Percentiles rank a stretch among this genome's conserved stretches.
Evolutionary conservation across 2,113 vertebrate species (phyloP).

Genomic region (Melozone crissalis): DNA sequence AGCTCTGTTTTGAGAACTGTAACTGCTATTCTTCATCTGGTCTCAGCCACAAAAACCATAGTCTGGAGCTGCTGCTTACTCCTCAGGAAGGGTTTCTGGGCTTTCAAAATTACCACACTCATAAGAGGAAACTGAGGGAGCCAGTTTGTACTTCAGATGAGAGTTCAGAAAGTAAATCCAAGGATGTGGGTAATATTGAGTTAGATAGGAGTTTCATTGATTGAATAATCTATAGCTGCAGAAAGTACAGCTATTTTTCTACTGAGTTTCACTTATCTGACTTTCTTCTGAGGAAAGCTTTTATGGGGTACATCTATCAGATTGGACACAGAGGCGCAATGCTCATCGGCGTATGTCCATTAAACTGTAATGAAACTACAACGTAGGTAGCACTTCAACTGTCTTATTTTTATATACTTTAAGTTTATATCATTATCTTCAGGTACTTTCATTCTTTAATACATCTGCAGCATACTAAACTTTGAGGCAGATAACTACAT

Average conservation of each 20-base stretch:
- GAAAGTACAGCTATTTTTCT: conserved; percentile 59
- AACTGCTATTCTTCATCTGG: not conserved
- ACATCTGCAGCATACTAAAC: not conserved
- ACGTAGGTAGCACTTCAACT: not conserved
- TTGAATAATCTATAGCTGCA: conserved; percentile 62
- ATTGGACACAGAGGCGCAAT: conserved; percentile 21
- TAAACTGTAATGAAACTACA: conserved; percentile 26
- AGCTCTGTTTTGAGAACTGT: not conserved
- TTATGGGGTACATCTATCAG: conserved; percentile 59
- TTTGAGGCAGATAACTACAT: not conserved
- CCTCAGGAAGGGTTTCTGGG: not conserved
- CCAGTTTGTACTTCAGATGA: not conserved
- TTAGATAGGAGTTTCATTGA: conserved; percentile 53
- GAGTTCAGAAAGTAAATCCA: conserved; percentile 40
- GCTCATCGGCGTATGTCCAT: conserved; percentile 4
- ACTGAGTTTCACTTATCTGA: conserved; percentile 52
- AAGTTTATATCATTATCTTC: not conserved
- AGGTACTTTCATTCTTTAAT: not conserved
- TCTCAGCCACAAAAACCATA: not conserved
- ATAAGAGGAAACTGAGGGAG: not conserved
- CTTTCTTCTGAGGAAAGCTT: conserved; percentile 50
- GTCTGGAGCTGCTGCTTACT: not conserved
- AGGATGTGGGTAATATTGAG: conserved; percentile 26
- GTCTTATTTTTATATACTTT: conserved; percentile 21
- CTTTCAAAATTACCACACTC: not conserved